phyloP scores from a whole-genome alignment of 2,888 invertebrate genomes.

The Dicycla oo region DNA sequence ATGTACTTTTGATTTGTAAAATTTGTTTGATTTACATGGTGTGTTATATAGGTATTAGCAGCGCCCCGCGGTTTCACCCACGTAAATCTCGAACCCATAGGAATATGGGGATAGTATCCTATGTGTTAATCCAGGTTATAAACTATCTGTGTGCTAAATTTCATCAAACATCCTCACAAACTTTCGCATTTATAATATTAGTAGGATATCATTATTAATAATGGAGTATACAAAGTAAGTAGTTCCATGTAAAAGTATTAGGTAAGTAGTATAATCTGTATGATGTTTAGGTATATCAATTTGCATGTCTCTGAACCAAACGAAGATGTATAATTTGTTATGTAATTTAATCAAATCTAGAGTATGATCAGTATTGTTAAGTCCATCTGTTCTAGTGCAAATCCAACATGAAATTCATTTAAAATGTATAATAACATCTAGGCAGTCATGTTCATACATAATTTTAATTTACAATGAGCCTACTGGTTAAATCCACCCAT shows the following conservation, averaged over 20 bases:
- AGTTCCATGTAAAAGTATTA: background rate
- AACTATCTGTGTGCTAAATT: too few relatives aligned
- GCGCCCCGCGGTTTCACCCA: too few relatives aligned
- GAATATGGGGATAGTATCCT: too few relatives aligned
- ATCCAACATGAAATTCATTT: conserved; percentile 1
- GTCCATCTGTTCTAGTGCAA: background rate
- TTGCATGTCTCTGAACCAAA: background rate
- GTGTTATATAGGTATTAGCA: too few relatives aligned
- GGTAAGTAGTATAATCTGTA: background rate
- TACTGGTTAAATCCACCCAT: conserved; percentile 76
- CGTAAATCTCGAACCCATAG: too few relatives aligned
- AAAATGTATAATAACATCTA: conserved; percentile 51
- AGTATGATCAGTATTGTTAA: background rate
- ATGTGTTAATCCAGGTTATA: too few relatives aligned
- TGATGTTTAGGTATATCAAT: background rate
- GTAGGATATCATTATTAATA: background rate
- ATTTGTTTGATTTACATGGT: background rate
- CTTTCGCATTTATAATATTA: too few relatives aligned
- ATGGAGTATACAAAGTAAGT: background rate
- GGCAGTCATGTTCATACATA: conserved; percentile 59
- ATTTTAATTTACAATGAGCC: conserved; percentile 72
- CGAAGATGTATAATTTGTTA: background rate
- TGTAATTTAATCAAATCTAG: background rate
- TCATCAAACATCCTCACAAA: too few relatives aligned
- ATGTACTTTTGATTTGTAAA: background rate